phyloP scores from a whole-genome alignment of 2,113 vertebrate genomes.

The Pholis gunnellus region DNA sequence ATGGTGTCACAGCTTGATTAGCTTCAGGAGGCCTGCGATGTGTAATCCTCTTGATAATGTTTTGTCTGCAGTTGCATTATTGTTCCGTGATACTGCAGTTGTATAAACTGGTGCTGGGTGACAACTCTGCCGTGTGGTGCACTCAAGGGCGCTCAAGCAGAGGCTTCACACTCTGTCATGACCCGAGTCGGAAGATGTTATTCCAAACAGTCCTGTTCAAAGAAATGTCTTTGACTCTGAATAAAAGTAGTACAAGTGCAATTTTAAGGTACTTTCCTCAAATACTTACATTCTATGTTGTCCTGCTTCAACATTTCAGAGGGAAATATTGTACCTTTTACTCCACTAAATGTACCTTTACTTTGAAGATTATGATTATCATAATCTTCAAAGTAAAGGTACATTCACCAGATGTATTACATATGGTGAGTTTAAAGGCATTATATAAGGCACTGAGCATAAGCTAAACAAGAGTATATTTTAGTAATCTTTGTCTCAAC shows the following conservation, averaged over 20 bases:
- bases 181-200: neutral
- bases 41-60: constrained; percentile 6
- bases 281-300: neutral
- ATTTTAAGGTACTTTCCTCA: neutral
- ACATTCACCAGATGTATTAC: no score
- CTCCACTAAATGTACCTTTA: neutral
- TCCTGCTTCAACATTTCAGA: neutral
- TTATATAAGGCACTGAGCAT: neutral
- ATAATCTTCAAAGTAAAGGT: no score
- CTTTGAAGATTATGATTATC: neutral
- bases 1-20: constrained; percentile 3
- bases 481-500: neutral
- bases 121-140: neutral
- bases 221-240: no score
- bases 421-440: neutral
- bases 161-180: neutral
- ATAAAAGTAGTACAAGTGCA: neutral
- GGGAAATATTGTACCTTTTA: neutral
- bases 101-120: neutral
- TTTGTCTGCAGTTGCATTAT: constrained; percentile 8
- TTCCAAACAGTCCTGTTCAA: neutral
- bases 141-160: constrained; percentile 17
- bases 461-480: neutral
- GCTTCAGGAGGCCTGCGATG: neutral
- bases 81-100: neutral